Base-by-base conservation (phyloP, 2,797 vertebrate species). In the Vipera ursinii region DNA sequence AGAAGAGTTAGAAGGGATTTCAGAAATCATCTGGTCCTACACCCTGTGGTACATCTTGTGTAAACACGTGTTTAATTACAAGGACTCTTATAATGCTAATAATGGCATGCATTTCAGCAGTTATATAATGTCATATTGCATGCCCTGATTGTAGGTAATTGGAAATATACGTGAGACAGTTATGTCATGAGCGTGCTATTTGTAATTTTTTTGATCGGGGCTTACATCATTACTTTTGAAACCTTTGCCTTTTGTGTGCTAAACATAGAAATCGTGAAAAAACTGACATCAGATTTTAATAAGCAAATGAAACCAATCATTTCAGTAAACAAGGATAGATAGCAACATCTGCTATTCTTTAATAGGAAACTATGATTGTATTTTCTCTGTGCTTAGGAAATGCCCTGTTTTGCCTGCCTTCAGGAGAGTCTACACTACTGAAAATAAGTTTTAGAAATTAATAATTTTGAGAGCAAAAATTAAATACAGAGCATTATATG, bases 61-160 rank as follows among this genome's bases (percentile, higher is more conserved):
- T 88, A 88, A 85, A 94, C 15, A 32, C 12, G 0, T 20, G 44
- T 22, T 96, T 91, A 95, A 91, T 93, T 95, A n/a, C 86, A 59
- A 93, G 38, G 91, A 63, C 51, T 63, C 92, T 60, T 20, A 92
- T 20, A 78, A 48, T 2, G 5, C 87, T 95, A 93, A 93, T 94
- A 94, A 85, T 32, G 87, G 32, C 22, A 32, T 2, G 26, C 73
- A 53, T 48, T 94, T 94, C 20, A 73, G 94, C 89, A 95, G 94
- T 92, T 93, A 48, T 63, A 6, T 86, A 22, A 91, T 92, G 63
- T 69, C 55, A 38, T 85, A 94, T 85, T 60, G 15, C 1, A 0
- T 12, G 0, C 15, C 55, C 65, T 91, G 48, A 92, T 96, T 91
- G 51, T 88, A 82, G 55, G 17, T 28, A 91, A 28, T 88, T 93